Conservation (phyloP, 2,797 vertebrate species). For the Babyrousa celebensis region DNA sequence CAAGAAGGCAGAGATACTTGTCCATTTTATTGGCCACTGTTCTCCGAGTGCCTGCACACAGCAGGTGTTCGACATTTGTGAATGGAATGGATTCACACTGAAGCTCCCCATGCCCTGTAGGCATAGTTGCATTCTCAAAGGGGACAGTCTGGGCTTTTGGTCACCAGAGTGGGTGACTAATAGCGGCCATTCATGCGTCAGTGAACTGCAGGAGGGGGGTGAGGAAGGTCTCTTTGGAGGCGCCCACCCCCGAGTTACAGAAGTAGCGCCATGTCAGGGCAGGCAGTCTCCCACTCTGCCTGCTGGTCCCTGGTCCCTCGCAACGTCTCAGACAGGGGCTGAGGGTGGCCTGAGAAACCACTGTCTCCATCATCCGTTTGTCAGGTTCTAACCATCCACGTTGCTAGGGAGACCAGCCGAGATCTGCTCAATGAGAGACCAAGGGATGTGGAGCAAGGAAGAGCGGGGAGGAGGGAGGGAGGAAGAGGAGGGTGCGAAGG, state of each 20-base stretch:
- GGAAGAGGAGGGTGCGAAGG: background rate
- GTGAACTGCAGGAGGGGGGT: background rate
- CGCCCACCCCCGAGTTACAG: background rate
- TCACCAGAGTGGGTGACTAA: background rate
- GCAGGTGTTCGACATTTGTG: background rate
- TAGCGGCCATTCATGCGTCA: background rate
- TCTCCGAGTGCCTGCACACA: background rate
- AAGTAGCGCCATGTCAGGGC: background rate
- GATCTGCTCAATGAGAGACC: background rate
- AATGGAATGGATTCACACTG: background rate
- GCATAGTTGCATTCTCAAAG: background rate
- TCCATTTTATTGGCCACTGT: background rate
- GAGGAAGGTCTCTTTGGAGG: background rate
- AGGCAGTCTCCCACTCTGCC: background rate
- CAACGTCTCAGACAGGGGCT: background rate
- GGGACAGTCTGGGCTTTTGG: background rate
- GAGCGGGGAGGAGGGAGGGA: background rate
- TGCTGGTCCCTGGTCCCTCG: background rate
- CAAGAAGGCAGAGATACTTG: background rate
- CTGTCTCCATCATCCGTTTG: background rate
- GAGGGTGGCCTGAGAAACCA: background rate
- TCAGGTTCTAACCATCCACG: background rate
- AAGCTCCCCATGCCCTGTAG: background rate
- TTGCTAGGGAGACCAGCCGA: background rate
- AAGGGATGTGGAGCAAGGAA: background rate